Base-by-base conservation (phyloP, 2,797 vertebrate genomes). In the Huso huso region DNA sequence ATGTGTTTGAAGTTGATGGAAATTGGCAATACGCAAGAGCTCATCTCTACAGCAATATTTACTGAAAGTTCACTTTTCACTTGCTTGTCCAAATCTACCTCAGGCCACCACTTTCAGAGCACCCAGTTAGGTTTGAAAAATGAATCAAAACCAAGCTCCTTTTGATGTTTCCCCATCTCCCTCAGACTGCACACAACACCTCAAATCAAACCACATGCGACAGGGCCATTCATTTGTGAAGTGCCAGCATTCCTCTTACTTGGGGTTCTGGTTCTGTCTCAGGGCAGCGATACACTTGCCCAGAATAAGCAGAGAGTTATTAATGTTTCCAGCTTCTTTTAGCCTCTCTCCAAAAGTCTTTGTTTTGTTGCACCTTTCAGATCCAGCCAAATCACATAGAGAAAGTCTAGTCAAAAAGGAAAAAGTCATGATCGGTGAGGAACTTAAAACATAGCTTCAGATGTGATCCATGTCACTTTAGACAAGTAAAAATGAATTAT, bases 281-380 rank as follows among this genome's bases (percentile, higher is more conserved):
- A 96, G 68, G 0, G 89, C 93, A 13, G 83, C 87, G 75, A 97
- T 94, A 72, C 93, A 95, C 73, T 96, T 97, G 60, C 93, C 95
- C 76, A 97, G 85, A 68, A 92, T 96, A 68, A 95, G 91, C 71
- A 96, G 86, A 4, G 94, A 96, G 73, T 88, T 94, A 79, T 96
- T 97, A 13, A 97, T 96, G 77, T 93, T 96, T 9, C 91, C 93
- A 0, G 94, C 94, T 80, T 97, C 95, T 77, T 93, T 95, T 12
- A 97, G 83, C 66, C 93, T 81, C 15, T 95, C 91, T 18, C 94
- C 94, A 63, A 94, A 89, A 0, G 92, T 92, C 55, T 93, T 90
- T 1, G 93, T 90, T 83, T 93, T 95, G 81, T 93, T 92, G 75
- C 94, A 96, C 71, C 93, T 78, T 73, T 97, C 94, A 10, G 93